phyloP scores from a whole-genome alignment of 1,140 invertebrate genomes.

The Archegozetes longisetosus region DNA sequence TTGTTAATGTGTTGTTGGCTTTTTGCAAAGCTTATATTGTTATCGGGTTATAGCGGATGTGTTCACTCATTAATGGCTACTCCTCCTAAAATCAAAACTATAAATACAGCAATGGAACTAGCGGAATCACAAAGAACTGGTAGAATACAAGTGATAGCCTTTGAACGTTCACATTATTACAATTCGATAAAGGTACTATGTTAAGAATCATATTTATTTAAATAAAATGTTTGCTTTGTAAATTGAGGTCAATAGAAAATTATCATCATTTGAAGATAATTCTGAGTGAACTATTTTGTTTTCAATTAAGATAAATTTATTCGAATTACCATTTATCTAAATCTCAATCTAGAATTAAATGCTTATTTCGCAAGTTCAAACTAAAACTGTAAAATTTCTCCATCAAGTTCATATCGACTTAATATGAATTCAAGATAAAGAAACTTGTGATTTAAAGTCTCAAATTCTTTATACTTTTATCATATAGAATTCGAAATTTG shows the following conservation, averaged over 20 bases:
- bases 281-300: neutral
- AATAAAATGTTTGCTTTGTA: no score
- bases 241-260: no score
- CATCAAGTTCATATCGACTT: no score
- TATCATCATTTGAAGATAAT: no score
- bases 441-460: no score
- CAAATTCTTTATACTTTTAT: neutral
- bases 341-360: no score
- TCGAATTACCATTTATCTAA: neutral
- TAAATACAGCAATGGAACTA: constrained; percentile 5
- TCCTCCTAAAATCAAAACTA: constrained; percentile 7
- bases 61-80: constrained; percentile 6
- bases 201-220: no score
- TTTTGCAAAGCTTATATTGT: constrained; percentile 7
- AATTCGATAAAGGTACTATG: constrained; percentile 3
- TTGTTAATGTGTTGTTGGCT: constrained; percentile 7
- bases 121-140: neutral
- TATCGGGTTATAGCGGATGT: constrained; percentile 4
- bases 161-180: constrained; percentile 3
- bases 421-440: no score
- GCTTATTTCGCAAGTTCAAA: no score
- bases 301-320: neutral
- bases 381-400: no score
- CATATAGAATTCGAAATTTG: neutral
- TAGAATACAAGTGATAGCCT: neutral